These are phyloP conservation scores for Branchellion lobata DNA, from an alignment of 2,888 invertebrate species.

Conservation along the genomic window DNA sequence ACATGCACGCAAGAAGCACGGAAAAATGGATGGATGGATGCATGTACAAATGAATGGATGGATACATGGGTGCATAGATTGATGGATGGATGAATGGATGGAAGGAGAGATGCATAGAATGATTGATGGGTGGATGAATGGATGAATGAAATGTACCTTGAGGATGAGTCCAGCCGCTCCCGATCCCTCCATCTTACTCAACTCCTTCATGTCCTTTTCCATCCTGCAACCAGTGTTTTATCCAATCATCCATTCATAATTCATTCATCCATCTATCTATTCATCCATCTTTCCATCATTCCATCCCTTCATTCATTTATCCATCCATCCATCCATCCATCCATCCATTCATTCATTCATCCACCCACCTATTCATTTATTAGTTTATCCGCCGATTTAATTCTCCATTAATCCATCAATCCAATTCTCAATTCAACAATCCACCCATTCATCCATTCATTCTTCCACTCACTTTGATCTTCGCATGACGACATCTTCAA, in stretches of 20 bases:
- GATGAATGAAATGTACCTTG: too few relatives aligned
- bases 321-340: background rate
- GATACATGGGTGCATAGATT: too few relatives aligned
- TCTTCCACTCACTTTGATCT: background rate
- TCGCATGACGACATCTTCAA: conserved; percentile 7
- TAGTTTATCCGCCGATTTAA: background rate
- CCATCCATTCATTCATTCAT: background rate
- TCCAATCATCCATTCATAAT: background rate
- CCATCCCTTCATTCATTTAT: background rate
- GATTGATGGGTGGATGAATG: too few relatives aligned
- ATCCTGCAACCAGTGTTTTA: background rate
- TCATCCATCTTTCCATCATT: background rate
- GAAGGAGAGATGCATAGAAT: too few relatives aligned
- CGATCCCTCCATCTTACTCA: background rate
- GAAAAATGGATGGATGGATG: too few relatives aligned
- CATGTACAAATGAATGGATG: too few relatives aligned
- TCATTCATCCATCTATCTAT: background rate
- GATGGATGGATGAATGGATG: too few relatives aligned
- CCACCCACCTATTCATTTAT: background rate
- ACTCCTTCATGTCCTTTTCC: conserved; percentile 12
- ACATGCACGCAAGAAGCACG: too few relatives aligned
- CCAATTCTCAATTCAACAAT: too few relatives aligned
- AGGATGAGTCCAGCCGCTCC: conserved; percentile 4
- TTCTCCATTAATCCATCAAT: background rate
- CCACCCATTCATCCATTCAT: background rate